phyloP scores from a whole-genome alignment of 2,113 vertebrate genomes.

The Saimiri boliviensis region DNA sequence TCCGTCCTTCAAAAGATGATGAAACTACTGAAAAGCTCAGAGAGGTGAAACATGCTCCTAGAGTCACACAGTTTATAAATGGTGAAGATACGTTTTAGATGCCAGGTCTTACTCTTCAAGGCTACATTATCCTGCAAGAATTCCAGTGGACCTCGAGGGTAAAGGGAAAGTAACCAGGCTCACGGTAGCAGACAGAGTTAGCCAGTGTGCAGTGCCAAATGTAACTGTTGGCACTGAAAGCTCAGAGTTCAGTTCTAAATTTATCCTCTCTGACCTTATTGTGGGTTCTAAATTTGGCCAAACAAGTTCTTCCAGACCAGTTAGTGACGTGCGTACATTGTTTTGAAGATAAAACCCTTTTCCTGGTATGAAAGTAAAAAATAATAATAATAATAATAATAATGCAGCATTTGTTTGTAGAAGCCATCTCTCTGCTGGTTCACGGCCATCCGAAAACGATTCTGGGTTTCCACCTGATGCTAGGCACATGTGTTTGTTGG shows the following conservation, averaged over 20 bases:
- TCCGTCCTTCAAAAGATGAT: background rate
- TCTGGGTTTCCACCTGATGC: background rate
- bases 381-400: background rate
- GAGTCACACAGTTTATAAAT: background rate
- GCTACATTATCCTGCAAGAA: background rate
- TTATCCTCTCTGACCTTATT: slow-evolving; percentile 46
- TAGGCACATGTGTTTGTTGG: background rate
- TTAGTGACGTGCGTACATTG: background rate
- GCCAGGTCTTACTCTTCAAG: background rate
- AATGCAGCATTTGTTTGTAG: background rate
- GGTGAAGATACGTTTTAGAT: background rate
- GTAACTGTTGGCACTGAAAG: background rate
- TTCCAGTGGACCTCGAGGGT: background rate
- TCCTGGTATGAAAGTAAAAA: slow-evolving; percentile 56
- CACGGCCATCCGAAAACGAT: background rate
- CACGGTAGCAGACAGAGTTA: background rate
- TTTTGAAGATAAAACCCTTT: slow-evolving; percentile 43
- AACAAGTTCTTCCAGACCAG: slow-evolving; percentile 71
- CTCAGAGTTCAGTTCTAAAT: slow-evolving; percentile 59
- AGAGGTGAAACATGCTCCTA: background rate
- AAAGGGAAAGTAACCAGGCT: background rate
- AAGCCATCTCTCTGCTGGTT: background rate
- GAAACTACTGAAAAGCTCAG: background rate
- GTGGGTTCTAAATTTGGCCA: slow-evolving; percentile 72
- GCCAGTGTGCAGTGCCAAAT: background rate